Evolutionary conservation across 2,888 invertebrate genomes (phyloP), one percentile per base, ranked within the genome.

Genomic region (Malachius bipustulatus): DNA sequence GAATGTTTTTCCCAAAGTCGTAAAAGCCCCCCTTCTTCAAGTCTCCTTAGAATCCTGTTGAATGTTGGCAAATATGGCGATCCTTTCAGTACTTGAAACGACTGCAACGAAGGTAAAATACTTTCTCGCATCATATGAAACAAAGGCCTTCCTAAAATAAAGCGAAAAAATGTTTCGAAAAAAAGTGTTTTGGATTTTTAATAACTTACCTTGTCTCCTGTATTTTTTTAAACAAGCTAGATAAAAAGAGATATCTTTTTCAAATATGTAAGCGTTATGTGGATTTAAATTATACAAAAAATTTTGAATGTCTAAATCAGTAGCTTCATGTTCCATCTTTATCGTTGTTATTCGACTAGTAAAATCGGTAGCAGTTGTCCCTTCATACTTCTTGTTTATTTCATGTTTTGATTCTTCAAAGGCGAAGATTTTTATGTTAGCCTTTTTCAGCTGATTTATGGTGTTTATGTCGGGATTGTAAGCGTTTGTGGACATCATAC

Each of bases 61-160:
- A 39, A 35, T 4, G 32, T 14, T 4, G 36, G 31, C 3, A 37
- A 14, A 10, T 37, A 26, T 4, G 37, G 36, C 14, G 36, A 39
- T 26, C 34, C 31, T 9, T 26, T 31, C 9, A 29, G 34, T 2
- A 39, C 33, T 24, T 39, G 39, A 27, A 30, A 39, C 16, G 24
- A 30, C 27, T 39, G 34, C 19, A 36, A 36, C 13, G 28, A 32
- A 2, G 33, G 35, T 15, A 41, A 29, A 4, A 41, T 10, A 8
- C 31, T 38, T 15, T 38, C 33, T 30, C 30, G 32, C 35, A 38
- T 35, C 31, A 41, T 14, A 15, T 41, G 41, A n/a, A 38, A 16
- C 12, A 24, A 15, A 3, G 38, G 33, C 36, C 36, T 35, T 14
- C 41, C 41, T 41, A 29, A 16, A 41, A 37, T 34, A 14, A 13